A percentile compares a stretch with the other conserved stretches of the same genome.
Evolutionary conservation across 1,140 invertebrate species (phyloP).

Genomic region (Caenorhabditis briggsae): DNA sequence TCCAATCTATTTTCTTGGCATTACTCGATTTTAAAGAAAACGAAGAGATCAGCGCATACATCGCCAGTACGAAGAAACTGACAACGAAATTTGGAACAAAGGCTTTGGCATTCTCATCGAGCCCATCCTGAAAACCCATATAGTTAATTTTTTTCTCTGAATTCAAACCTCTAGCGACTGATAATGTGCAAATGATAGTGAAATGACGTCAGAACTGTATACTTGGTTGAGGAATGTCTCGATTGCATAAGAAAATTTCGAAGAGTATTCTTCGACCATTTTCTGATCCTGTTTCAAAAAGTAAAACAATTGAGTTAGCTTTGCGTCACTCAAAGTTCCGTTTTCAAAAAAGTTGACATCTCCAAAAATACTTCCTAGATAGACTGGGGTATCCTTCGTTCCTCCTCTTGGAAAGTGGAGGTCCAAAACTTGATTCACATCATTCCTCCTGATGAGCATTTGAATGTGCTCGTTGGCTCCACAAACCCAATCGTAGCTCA

Average conservation of each 20-base stretch:
- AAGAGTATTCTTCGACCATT: constrained; percentile 73
- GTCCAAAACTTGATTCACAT: constrained; percentile 76
- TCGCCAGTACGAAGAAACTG: constrained; percentile 71
- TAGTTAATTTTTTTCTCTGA: background rate
- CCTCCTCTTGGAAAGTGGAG: constrained; percentile 76
- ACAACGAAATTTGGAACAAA: constrained; percentile 77
- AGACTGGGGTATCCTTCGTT: constrained; percentile 77
- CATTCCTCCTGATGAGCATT: constrained; percentile 73
- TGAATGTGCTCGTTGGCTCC: constrained; percentile 75
- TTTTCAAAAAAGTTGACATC: constrained; percentile 74
- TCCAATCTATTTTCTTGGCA: constrained; percentile 70
- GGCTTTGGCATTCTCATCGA: constrained; percentile 76
- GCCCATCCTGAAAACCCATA: constrained; percentile 69
- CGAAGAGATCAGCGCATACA: constrained; percentile 73
- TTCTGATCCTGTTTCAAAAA: constrained; percentile 76
- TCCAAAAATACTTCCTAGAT: constrained; percentile 74
- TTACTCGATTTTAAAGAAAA: constrained; percentile 62
- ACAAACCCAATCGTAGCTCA: constrained; percentile 76
- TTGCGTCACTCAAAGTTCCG: constrained; percentile 72
- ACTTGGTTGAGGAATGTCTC: constrained; percentile 75
- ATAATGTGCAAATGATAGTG: constrained; percentile 76
- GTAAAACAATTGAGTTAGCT: constrained; percentile 76
- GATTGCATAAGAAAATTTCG: constrained; percentile 77
- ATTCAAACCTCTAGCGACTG: constrained; percentile 69
- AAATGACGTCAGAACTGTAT: constrained; percentile 73